phyloP scores from a whole-genome alignment of 2,113 vertebrate genomes.

The Channa argus region DNA sequence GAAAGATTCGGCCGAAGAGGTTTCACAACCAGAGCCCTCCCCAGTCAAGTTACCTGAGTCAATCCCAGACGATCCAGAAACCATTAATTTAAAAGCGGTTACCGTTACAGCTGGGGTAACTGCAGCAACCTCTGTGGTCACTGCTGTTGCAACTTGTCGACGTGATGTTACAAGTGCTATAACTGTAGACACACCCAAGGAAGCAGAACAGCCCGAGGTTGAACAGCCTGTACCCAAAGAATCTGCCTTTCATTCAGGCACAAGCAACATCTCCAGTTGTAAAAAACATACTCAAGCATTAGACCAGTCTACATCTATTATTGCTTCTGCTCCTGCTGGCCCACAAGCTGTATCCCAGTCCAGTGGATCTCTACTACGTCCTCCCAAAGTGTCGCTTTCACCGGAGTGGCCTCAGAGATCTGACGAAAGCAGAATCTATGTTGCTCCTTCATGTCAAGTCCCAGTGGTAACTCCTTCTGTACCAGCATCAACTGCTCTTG shows the following conservation, averaged over 20 bases:
- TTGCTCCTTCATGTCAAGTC: conserved; percentile 85
- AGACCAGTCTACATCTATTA: conserved; percentile 57
- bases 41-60: conserved; percentile 82
- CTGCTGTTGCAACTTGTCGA: conserved; percentile 82
- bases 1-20: conserved; percentile 76
- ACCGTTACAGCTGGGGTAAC: conserved; percentile 73
- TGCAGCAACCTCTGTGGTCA: conserved; percentile 78
- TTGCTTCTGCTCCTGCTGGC: conserved; percentile 50
- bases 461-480: conserved; percentile 78
- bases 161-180: conserved; percentile 80
- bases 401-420: conserved; percentile 90
- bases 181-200: conserved; percentile 82
- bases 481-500: conserved; percentile 68
- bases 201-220: conserved; percentile 84
- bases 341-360: conserved; percentile 79
- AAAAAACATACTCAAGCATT: conserved; percentile 68
- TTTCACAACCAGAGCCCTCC: conserved; percentile 75
- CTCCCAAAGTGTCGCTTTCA: conserved; percentile 77
- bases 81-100: conserved; percentile 78
- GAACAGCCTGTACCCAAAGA: conserved; percentile 86
- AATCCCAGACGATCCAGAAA: conserved; percentile 83
- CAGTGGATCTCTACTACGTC: conserved; percentile 61
- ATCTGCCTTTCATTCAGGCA: conserved; percentile 82
- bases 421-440: conserved; percentile 86
- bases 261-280: conserved; percentile 66